Base-by-base conservation (phyloP, 2,113 vertebrate species). In the Tachysurus fulvidraco region DNA sequence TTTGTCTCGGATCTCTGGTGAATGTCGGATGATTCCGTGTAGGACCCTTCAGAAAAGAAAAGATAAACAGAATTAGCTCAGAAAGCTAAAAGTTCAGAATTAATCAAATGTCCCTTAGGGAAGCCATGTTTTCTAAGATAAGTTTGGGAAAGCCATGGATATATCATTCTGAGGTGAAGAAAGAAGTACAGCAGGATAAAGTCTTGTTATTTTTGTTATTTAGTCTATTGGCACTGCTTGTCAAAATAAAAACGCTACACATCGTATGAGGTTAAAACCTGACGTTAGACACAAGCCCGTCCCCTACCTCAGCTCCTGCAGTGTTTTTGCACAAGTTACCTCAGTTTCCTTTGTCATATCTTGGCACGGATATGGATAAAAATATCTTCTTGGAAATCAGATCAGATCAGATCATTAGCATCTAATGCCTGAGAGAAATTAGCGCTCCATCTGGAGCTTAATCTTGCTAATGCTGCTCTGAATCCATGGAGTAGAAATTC, bases 401-500 rank as follows among this genome's bases (percentile, higher is more conserved):
- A 67, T 64, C 83, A 84, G 80, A 65, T 78, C 86, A 84, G 85
- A 67, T 74, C 74, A 88, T 86, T 90, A 81, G 80, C 77, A 85
- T 86, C 77, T 89, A 83, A 88, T 80, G 76, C 59, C 50, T 87
- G 81, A 85, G 41, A 86, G 73, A 88, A 91, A 86, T 87, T 69
- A 84, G 79, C 74, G 44, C 77, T 90, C 83, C 89, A 89, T 88
- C 90, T 86, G 83, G 59, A 60, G 36, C 67, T 19, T 52, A 86
- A 86, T 73, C 90, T 64, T 71, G 46, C 71, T 57, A 83, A 86
- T 83, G 82, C 83, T 85, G 52, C 36, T 67, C 84, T 41, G 64
- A 88, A 82, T 84, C 83, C 52, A 86, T 81, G 46, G 54, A 59
- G 81, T 36, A 77, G 84, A 86, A 87, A 85, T 89, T 87, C 83